Base-by-base conservation (phyloP, 2,797 vertebrate genomes). In the Sylvia borin region DNA sequence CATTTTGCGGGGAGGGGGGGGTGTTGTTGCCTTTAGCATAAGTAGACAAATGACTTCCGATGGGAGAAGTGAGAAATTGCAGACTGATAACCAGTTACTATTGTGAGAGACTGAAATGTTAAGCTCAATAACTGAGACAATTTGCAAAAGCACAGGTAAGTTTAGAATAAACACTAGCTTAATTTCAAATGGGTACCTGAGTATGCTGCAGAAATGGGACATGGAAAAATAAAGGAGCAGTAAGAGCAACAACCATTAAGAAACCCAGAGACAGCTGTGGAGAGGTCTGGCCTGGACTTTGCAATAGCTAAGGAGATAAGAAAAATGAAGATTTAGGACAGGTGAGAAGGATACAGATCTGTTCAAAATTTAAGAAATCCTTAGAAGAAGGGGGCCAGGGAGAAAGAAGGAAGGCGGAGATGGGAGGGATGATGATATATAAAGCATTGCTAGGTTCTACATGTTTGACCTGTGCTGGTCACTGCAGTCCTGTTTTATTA, bases 391-490 rank as follows among this genome's bases (percentile, higher is more conserved):
- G 5, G 4, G 7, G 0, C 5, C 6, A 34, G 12, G 16, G 27
- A 60, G 11, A 16, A 60, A 38, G 26, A 42, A 55, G 14, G 27
- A 38, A 2, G 10, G 15, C 1, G 0, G 38, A 76, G 16, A 50
- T 9, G 31, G 16, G 2, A 0, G 4, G 17, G 7, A 11, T 58
- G 13, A 9, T 72, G 31, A 15, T 22, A 16, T 3, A 26, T 10
- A 38, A 47, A 29, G 7, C 8, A 6, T 10, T 90, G 3, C 7
- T 61, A 8, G 21, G 38, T n/a, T 14, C 4, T 36, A n/a, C 4
- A 3, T 18, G 9, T 54, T 22, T 80, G 26, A 53, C 9, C 8
- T 50, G 24, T 42, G 17, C 42, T 51, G 12, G 2, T 60, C 50
- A 47, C n/a, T 38, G 29, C 40, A 65, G 31, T 55, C 22, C 36